Percentiles rank a stretch among this genome's conserved stretches.
Conservation (phyloP, 2,888 invertebrate species). For the Nomada flava region DNA sequence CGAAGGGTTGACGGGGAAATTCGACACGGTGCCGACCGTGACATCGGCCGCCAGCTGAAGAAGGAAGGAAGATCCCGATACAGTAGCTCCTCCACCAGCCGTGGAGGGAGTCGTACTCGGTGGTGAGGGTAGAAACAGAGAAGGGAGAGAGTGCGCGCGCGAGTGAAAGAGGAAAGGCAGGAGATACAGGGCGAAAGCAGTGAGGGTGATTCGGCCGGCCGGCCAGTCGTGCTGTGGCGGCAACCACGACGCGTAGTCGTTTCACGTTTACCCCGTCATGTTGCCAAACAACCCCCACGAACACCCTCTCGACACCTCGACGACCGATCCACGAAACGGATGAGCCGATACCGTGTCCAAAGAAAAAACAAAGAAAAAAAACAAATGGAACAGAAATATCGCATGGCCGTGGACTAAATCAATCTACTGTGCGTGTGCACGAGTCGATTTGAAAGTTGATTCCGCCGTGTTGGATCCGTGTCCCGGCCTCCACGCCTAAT, state of each 20-base stretch:
- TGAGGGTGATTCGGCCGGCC: slow-evolving; percentile 78
- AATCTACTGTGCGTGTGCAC: too few species aligned
- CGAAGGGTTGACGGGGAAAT: slow-evolving; percentile 39
- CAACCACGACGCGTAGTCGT: slow-evolving; percentile 72
- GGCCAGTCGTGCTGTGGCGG: slow-evolving; percentile 81
- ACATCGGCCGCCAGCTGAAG: background rate
- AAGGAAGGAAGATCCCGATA: slow-evolving; percentile 2
- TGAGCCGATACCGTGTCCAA: background rate
- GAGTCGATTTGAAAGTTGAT: background rate
- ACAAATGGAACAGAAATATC: background rate
- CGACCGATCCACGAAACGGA: slow-evolving; percentile 45
- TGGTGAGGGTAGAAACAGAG: slow-evolving; percentile 29
- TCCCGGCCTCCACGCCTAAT: slow-evolving; percentile 35
- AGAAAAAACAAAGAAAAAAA: background rate
- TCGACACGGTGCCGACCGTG: slow-evolving; percentile 15
- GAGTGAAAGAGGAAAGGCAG: slow-evolving; percentile 31
- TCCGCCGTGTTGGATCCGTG: background rate
- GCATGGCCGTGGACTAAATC: too few species aligned
- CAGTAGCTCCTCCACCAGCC: background rate
- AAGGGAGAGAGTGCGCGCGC: slow-evolving; percentile 28
- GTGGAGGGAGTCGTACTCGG: background rate
- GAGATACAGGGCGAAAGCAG: slow-evolving; percentile 50
- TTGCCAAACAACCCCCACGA: slow-evolving; percentile 64
- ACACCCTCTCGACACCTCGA: slow-evolving; percentile 38
- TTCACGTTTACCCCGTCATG: slow-evolving; percentile 62